Percentiles rank a stretch among this genome's conserved stretches.
phyloP scores from a whole-genome alignment of 2,797 vertebrate genomes.

The Trachurus trachurus region DNA sequence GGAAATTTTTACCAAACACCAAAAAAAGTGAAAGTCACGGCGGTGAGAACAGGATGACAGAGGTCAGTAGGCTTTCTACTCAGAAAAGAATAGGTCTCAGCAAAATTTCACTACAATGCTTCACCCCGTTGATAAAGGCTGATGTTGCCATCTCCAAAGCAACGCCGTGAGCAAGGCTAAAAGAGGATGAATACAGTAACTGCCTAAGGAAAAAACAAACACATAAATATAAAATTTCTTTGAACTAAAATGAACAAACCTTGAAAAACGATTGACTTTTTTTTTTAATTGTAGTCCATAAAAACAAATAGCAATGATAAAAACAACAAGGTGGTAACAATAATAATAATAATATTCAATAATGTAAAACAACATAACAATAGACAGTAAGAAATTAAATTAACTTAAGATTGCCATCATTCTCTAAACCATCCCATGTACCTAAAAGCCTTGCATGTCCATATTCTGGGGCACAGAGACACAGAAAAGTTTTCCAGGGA shows the following conservation, averaged over 20 bases:
- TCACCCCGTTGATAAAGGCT: not conserved
- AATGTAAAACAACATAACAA: constrained; percentile 79
- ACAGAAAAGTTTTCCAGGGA: constrained; percentile 46
- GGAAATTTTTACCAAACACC: too few species aligned
- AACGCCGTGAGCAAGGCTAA: not conserved
- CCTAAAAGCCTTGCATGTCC: constrained; percentile 66
- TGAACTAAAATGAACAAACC: not conserved
- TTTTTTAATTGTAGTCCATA: constrained; percentile 82
- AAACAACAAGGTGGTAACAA: constrained; percentile 83
- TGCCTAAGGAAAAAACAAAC: not conserved
- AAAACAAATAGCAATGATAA: constrained; percentile 84
- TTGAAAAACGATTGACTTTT: constrained; percentile 66
- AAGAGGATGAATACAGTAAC: not conserved
- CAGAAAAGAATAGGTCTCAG: not conserved
- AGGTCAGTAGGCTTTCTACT: not conserved
- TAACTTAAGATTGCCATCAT: constrained; percentile 78
- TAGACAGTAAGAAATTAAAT: constrained; percentile 84
- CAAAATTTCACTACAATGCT: not conserved
- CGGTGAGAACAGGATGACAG: not conserved
- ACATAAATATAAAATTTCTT: not conserved
- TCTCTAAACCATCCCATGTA: constrained; percentile 66
- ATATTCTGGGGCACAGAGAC: constrained; percentile 33
- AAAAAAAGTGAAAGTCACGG: too few species aligned
- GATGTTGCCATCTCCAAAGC: not conserved
- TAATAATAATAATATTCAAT: constrained; percentile 74